A percentile compares a stretch with the other conserved stretches of the same genome.
These are phyloP conservation scores for Mythimna albipuncta DNA, from an alignment of 2,888 invertebrate genomes.

Conservation along the genomic window DNA sequence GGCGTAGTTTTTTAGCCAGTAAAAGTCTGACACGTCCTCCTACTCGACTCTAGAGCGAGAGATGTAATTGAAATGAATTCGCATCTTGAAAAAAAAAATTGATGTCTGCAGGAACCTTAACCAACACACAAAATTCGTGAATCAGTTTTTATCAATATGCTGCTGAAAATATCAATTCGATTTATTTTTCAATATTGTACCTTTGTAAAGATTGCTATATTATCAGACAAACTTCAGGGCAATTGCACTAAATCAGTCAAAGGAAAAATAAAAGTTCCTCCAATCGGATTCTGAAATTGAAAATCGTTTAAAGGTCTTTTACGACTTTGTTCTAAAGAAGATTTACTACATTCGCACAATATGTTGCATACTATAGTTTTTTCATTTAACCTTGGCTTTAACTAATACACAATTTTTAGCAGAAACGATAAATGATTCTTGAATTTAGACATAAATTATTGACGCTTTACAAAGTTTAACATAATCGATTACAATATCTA, in stretches of 20 bases:
- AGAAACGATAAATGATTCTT: too few relatives aligned
- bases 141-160: neutral
- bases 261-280: slow-evolving; percentile 9
- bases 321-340: slow-evolving; percentile 10
- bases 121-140: neutral
- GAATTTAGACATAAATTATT: too few relatives aligned
- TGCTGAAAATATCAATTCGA: neutral
- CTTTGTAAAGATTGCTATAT: neutral
- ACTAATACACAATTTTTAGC: neutral
- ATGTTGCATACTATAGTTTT: neutral
- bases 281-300: slow-evolving; percentile 31
- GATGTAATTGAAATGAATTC: too few relatives aligned
- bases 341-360: slow-evolving; percentile 1
- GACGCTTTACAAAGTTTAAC: too few relatives aligned
- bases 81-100: too few relatives aligned
- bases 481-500: too few relatives aligned
- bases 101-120: too few relatives aligned
- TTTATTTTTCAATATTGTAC: neutral
- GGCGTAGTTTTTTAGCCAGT: too few relatives aligned
- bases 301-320: slow-evolving; percentile 4
- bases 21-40: too few relatives aligned
- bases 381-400: neutral
- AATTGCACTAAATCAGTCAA: slow-evolving; percentile 14
- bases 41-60: too few relatives aligned
- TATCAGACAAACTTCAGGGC: neutral